Evolutionary conservation across 92 coral and sea anemone species (phyloP), one percentile per base, ranked within the genome.

Genomic region (Phenganax marumi): DNA sequence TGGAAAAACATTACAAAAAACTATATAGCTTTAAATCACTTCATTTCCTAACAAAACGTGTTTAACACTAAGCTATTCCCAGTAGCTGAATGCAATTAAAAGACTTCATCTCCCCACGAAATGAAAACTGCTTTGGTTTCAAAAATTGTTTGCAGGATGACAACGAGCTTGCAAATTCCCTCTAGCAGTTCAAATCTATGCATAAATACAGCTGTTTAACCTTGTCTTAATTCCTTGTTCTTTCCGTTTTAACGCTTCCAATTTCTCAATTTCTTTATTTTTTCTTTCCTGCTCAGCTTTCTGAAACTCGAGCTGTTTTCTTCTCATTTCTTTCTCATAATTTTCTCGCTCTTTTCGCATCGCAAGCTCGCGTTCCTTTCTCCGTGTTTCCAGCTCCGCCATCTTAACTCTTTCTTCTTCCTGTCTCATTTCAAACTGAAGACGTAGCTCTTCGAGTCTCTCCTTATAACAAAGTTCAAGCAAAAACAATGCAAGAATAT

Each of bases 401-500:
- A 82, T 64, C 21, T 83, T 88, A 8, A n/a, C 2, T 66, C 90
- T 90, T 65, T 81, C 90, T 56, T 50, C 79, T 56, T 89, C 91
- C 46, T 84, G 78, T 23, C 70, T 65, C 16, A 50, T 58, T 52
- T 71, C 68, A 72, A 73, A 5, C 77, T 52, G 75, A 50, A 47
- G 62, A 75, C 89, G 77, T n/a, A 71, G 82, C 81, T 84, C 95
- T 53, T 92, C 99, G 52, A 96, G 61, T 13, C 83, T 55, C 46
- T 96, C 99, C 43, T 33, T 33, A n/a, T n/a, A 33, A 33, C 2
- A 33, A 33, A 33, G 43, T 33, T 33, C 43, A 33, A 33, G 5
- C 5, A 33, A 33, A 33, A 1, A 33, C 43, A 33, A 33, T 33
- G 43, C 2, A 33, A 33, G 43, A 2, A 33, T 33, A 33, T 33